Percentiles rank a stretch among this genome's conserved stretches.
Evolutionary conservation across 2,888 invertebrate species (phyloP).

Genomic region (Nephrotoma flavescens): DNA sequence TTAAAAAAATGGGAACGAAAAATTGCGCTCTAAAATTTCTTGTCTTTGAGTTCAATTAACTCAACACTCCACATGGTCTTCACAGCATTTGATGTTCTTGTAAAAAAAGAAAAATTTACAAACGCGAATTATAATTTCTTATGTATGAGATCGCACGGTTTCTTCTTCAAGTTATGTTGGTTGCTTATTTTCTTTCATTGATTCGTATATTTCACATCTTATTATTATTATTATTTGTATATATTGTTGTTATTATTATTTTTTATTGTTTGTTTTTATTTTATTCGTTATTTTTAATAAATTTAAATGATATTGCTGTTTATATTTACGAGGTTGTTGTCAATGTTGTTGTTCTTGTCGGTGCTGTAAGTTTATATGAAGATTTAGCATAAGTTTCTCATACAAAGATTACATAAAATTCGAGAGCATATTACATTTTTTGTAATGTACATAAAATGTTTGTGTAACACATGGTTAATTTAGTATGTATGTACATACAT

Average conservation of each 20-base stretch:
- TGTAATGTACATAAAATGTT: neutral
- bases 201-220: neutral
- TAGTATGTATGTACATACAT: neutral
- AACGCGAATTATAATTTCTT: neutral
- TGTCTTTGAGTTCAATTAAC: neutral
- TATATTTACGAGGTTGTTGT: neutral
- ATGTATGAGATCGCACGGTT: neutral
- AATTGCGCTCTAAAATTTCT: neutral
- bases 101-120: neutral
- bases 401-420: neutral
- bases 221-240: neutral
- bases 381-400: neutral
- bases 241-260: neutral
- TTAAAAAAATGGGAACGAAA: neutral
- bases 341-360: neutral
- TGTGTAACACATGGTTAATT: neutral
- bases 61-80: neutral
- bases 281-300: neutral
- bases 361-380: too few relatives aligned
- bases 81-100: neutral
- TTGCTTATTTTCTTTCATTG: neutral
- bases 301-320: neutral
- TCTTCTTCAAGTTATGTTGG: neutral
- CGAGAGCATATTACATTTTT: neutral
- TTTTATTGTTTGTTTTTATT: neutral